Conservation (phyloP, 2,113 vertebrate species). For the Cyanoderma ruficeps region DNA sequence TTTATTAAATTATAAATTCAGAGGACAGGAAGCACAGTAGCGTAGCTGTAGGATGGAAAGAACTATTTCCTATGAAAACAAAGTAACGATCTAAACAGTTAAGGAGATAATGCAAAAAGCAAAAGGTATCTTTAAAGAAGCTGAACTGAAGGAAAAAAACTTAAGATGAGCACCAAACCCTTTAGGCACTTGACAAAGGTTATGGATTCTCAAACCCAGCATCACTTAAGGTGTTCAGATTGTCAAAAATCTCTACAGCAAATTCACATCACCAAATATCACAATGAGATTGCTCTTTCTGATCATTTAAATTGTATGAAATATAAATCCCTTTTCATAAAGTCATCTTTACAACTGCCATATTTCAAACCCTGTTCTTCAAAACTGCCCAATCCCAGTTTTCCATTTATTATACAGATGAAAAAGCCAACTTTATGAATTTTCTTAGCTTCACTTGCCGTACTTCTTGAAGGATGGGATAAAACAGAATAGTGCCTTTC, state of each 20-base stretch:
- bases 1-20: background rate
- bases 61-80: background rate
- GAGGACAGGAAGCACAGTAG: background rate
- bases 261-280: background rate
- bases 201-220: background rate
- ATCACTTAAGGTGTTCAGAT: background rate
- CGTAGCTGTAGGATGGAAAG: background rate
- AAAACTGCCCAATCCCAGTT: background rate
- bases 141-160: background rate
- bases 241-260: background rate
- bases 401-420: background rate
- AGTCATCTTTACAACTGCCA: background rate
- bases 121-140: background rate
- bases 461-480: background rate
- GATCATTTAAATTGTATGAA: background rate
- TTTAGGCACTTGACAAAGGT: background rate
- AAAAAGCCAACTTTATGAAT: background rate
- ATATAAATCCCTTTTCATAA: background rate
- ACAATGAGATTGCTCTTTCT: background rate
- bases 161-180: background rate
- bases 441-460: background rate
- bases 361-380: background rate
- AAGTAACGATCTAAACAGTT: background rate
- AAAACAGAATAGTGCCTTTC: background rate
- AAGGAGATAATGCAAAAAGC: background rate